Evolutionary conservation across 2,797 vertebrate species (phyloP).

Genomic region (Cyclopterus lumpus): DNA sequence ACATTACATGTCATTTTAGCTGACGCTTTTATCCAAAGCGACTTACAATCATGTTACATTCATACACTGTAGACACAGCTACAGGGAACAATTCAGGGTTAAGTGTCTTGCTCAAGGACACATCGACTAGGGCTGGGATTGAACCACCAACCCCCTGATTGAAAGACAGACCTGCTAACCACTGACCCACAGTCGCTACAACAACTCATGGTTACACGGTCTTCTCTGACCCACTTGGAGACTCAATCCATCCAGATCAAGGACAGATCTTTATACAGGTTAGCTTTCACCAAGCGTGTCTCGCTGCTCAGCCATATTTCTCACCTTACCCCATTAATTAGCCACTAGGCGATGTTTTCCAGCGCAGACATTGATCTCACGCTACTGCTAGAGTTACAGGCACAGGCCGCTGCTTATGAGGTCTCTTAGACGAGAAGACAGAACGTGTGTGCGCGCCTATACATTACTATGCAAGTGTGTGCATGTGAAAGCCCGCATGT

Average conservation of each 20-base stretch:
- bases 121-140: too few relatives aligned
- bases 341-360: conserved; percentile 65
- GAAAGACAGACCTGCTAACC: too few relatives aligned
- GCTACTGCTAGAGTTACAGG: conserved; percentile 68
- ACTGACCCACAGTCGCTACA: too few relatives aligned
- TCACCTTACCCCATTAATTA: conserved; percentile 80
- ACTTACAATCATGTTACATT: too few relatives aligned
- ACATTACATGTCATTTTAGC: too few relatives aligned
- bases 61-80: too few relatives aligned
- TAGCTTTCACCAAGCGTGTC: conserved; percentile 50
- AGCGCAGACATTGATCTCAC: conserved; percentile 65
- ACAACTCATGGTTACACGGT: neutral
- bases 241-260: conserved; percentile 14
- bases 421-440: conserved; percentile 31
- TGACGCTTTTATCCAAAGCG: too few relatives aligned
- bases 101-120: too few relatives aligned
- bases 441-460: conserved; percentile 2
- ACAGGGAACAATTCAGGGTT: too few relatives aligned
- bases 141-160: too few relatives aligned
- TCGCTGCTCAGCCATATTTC: conserved; percentile 69
- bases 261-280: conserved; percentile 50
- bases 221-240: conserved; percentile 11
- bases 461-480: conserved; percentile 60
- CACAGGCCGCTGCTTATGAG: conserved; percentile 37
- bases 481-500: conserved; percentile 33